These are phyloP conservation scores for Cygnus buccinator DNA, from an alignment of 2,113 vertebrate species.

Conservation along the genomic window DNA sequence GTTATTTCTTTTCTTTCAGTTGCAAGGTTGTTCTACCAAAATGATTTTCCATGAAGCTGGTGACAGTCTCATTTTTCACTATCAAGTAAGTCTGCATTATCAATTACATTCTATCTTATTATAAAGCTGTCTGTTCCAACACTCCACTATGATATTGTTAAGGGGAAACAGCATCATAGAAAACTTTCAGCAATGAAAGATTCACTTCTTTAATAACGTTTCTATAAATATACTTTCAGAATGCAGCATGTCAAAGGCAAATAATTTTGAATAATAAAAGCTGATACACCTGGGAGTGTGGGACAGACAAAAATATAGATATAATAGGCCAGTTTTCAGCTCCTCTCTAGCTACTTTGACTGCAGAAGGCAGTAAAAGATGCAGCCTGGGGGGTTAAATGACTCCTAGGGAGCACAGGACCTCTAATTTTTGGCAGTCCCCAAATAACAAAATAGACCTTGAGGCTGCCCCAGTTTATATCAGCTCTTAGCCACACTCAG, in stretches of 20 bases:
- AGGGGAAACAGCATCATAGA: constrained; percentile 20
- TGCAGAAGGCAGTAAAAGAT: not conserved
- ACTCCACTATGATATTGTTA: constrained; percentile 46
- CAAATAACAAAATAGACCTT: not conserved
- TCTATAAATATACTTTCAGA: constrained; percentile 50
- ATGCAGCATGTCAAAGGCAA: constrained; percentile 14
- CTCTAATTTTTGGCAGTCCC: not conserved
- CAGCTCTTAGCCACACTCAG: not conserved
- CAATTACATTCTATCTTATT: constrained; percentile 65
- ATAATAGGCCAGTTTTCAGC: not conserved
- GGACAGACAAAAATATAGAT: not conserved
- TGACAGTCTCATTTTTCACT: constrained; percentile 73
- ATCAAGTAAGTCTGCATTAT: constrained; percentile 66
- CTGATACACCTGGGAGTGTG: not conserved
- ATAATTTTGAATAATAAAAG: constrained; percentile 13
- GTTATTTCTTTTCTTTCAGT: constrained; percentile 58
- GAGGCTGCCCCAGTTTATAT: not conserved
- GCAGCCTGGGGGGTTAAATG: not conserved
- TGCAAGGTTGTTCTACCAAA: constrained; percentile 65
- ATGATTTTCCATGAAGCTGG: constrained; percentile 62
- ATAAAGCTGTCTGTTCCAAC: constrained; percentile 61
- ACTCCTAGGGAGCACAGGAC: not conserved
- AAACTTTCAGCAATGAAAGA: constrained; percentile 47
- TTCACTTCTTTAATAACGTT: constrained; percentile 53
- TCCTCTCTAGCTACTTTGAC: not conserved